Conservation (phyloP, 2,797 vertebrate species). For the Setipinna tenuifilis region DNA sequence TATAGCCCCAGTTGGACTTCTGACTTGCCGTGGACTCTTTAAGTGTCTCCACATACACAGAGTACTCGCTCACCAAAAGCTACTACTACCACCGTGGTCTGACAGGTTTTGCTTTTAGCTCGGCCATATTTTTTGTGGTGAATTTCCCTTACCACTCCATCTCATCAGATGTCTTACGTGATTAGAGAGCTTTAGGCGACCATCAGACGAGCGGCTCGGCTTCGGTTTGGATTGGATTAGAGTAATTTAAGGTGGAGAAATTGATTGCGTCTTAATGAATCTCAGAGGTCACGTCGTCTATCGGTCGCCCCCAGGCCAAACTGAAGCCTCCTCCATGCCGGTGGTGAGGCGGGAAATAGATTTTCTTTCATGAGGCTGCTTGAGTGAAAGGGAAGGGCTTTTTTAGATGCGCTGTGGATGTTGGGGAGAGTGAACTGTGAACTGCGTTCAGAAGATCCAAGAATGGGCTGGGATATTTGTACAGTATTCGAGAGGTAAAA, state of each 20-base stretch:
- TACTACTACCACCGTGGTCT: background rate
- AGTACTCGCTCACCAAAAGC: background rate
- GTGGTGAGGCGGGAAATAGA: background rate
- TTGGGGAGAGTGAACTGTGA: background rate
- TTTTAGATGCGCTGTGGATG: background rate
- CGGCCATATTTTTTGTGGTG: background rate
- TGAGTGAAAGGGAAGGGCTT: background rate
- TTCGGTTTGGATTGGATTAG: slow-evolving; percentile 8
- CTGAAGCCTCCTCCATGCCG: background rate
- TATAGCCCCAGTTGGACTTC: background rate
- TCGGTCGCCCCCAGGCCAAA: slow-evolving; percentile 12
- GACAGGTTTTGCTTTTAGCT: background rate
- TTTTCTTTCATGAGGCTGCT: slow-evolving; percentile 23
- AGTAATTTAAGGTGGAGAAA: slow-evolving; percentile 8
- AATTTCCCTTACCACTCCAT: background rate
- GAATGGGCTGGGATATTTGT: background rate
- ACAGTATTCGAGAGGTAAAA: background rate
- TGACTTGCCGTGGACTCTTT: background rate
- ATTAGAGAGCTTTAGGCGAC: background rate
- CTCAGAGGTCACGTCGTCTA: slow-evolving; percentile 13
- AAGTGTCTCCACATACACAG: background rate
- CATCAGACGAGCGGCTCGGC: background rate
- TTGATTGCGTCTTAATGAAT: slow-evolving; percentile 26
- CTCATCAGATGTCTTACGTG: background rate
- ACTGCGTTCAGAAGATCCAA: background rate